These are phyloP conservation scores for Buceros bicornis DNA, from an alignment of 2,797 vertebrate genomes.

Conservation along the genomic window DNA sequence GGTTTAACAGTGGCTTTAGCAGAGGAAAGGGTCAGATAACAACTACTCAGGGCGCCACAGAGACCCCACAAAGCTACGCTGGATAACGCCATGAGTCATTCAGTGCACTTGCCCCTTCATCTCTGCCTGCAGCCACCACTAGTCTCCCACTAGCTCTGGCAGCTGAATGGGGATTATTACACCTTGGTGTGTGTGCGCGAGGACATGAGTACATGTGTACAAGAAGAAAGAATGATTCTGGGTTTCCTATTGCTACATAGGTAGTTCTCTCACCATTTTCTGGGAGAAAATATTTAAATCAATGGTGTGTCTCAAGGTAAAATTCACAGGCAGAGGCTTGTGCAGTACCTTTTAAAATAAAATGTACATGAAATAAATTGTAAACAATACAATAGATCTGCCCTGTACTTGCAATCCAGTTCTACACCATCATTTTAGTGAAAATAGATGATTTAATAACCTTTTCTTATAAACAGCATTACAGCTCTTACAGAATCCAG, in stretches of 20 bases:
- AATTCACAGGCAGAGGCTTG: neutral
- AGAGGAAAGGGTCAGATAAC: neutral
- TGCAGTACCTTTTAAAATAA: neutral
- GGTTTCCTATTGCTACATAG: neutral
- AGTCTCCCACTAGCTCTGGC: neutral
- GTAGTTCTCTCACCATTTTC: neutral
- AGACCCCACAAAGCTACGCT: neutral
- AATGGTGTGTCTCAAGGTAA: neutral
- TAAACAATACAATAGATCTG: neutral
- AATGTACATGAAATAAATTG: neutral
- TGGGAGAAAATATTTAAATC: neutral
- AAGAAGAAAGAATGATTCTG: neutral
- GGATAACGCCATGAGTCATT: neutral
- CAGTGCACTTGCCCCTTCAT: neutral
- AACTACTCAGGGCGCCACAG: neutral
- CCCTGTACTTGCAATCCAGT: neutral
- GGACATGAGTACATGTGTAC: too few relatives aligned
- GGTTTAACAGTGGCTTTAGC: neutral
- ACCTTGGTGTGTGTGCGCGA: neutral
- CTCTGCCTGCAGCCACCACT: slow-evolving; percentile 11
- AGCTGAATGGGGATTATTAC: neutral
- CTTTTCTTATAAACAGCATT: neutral
- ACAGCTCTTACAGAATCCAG: neutral
- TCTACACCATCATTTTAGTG: neutral
- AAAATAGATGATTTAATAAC: neutral